Evolutionary conservation across 2,888 invertebrate genomes (phyloP).

Genomic region (Fragum sueziense): DNA sequence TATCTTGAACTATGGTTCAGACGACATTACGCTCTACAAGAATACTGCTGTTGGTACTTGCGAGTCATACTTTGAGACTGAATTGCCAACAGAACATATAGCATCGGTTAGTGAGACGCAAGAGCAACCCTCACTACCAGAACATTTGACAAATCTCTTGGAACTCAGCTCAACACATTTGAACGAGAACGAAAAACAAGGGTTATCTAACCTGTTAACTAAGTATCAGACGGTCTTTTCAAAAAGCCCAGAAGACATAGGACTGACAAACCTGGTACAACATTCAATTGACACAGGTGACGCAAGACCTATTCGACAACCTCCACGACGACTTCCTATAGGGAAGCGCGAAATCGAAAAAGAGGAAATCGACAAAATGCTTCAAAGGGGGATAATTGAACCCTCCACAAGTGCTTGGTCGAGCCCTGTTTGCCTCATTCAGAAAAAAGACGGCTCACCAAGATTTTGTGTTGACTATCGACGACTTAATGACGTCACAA

Average conservation of each 20-base stretch:
- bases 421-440: no score
- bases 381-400: conserved; percentile 38
- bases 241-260: conserved; percentile 35
- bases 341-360: conserved; percentile 30
- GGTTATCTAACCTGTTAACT: neutral
- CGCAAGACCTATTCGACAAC: conserved; percentile 42
- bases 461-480: conserved; percentile 58
- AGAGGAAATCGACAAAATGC: conserved; percentile 40
- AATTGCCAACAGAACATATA: neutral
- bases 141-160: conserved; percentile 14
- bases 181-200: conserved; percentile 7
- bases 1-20: neutral
- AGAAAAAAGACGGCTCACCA: conserved; percentile 40
- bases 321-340: neutral
- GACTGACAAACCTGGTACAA: conserved; percentile 25
- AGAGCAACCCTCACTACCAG: neutral
- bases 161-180: conserved; percentile 8
- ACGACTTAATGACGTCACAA: conserved; percentile 60
- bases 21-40: neutral
- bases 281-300: conserved; percentile 47
- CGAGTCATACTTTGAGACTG: conserved; percentile 18
- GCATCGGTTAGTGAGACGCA: neutral
- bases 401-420: conserved; percentile 55
- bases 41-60: conserved; percentile 7
- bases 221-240: conserved; percentile 44